Base-by-base conservation (phyloP, 2,113 vertebrate species). In the Atlantisia rogersi region DNA sequence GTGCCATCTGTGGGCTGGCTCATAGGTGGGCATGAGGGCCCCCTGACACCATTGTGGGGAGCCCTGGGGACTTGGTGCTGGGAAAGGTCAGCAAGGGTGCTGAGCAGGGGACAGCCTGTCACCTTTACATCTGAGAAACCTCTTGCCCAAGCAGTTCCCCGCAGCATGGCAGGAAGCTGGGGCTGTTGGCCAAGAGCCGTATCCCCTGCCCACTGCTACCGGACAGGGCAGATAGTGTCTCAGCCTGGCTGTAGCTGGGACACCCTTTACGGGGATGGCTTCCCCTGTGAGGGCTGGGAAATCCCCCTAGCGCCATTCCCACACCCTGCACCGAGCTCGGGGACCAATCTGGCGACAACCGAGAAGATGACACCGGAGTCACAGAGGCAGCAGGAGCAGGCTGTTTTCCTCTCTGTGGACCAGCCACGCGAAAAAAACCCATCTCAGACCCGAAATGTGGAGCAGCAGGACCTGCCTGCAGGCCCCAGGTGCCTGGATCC, bases 1-100 rank as follows among this genome's bases (percentile, higher is more conserved):
- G 18, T 78, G 37, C 46, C 64, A 87, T 55, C 18, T 6, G 1
- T 24, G 3, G 19, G 14, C 60, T 91, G 74, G 26, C 31, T 90
- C 1, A 8, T 18, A 26, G 22, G 18, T 37, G 37, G 24, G 39
- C 56, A 22, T 0, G 0, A 35, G 48, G 10, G 15, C 78, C 6
- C 10, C 15, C 5, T 0, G 5, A 28, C 26, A 75, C 6, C 9
- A 19, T 22, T 6, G 12, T 3, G 3, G 25, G 42, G 24, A 82
- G 44, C 12, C 6, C 37, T 56, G 53, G 10, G 10, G 17, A 39
- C 31, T 25, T 0, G 0, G 10, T 13, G 18, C 39, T 62, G 35
- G 80, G 53, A 60, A 89, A 84, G 15, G 9, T 52, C 15, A 28
- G 26, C 2, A 2, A 4, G 6, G 7, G 5, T 26, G 26, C 70